phyloP scores from a whole-genome alignment of 1,140 invertebrate genomes.

The Leptinotarsa undecemlineata region DNA sequence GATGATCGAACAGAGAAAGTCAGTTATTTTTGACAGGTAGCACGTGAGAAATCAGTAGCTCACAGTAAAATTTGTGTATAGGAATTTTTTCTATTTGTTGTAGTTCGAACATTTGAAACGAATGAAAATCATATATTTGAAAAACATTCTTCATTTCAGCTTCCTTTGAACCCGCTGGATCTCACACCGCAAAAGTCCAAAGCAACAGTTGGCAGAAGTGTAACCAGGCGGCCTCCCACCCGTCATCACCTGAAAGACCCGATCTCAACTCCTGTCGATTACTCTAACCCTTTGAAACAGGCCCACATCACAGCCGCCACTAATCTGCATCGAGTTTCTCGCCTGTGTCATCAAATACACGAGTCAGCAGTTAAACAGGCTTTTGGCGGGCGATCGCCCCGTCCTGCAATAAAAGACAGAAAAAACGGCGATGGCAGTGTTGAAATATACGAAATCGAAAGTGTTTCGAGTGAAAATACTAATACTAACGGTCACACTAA shows the following conservation, averaged over 20 bases:
- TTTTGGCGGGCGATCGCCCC: conserved; percentile 38
- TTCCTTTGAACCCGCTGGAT: conserved; percentile 59
- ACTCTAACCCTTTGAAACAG: conserved; percentile 32
- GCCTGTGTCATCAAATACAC: conserved; percentile 52
- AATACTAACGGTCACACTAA: conserved; percentile 41
- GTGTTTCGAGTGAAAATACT: conserved; percentile 32
- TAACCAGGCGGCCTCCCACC: conserved; percentile 57
- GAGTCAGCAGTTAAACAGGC: conserved; percentile 47
- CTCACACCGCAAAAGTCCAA: conserved; percentile 58
- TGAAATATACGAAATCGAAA: conserved; percentile 48
- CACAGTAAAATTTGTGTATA: no score
- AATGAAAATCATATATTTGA: no score
- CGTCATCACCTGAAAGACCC: conserved; percentile 49
- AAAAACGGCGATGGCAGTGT: conserved; percentile 44
- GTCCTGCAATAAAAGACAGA: conserved; percentile 34
- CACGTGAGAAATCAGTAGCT: no score
- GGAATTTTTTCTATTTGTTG: no score
- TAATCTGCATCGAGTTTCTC: conserved; percentile 53
- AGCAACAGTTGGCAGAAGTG: conserved; percentile 58
- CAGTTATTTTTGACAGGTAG: no score
- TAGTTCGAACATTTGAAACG: no score
- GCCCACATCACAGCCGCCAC: conserved; percentile 42
- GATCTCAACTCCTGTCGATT: conserved; percentile 24
- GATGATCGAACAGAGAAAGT: no score
- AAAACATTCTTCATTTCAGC: conserved; percentile 49